These are phyloP conservation scores for Scortum barcoo DNA, from an alignment of 2,113 vertebrate species.

Conservation along the genomic window DNA sequence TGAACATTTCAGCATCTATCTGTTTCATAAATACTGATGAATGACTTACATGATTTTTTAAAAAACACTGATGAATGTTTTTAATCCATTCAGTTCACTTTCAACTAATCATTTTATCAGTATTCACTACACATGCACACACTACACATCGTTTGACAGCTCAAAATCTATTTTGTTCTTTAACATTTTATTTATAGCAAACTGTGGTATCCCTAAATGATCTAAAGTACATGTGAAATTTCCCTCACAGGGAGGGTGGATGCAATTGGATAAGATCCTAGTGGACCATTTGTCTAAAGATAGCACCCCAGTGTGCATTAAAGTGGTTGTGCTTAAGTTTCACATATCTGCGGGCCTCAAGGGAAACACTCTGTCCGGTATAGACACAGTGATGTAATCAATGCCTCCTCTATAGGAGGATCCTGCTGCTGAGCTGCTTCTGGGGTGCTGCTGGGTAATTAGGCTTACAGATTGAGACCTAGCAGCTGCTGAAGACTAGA, in stretches of 20 bases:
- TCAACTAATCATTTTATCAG: not conserved
- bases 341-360: slow-evolving; percentile 37
- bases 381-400: slow-evolving; percentile 68
- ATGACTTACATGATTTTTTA: not conserved
- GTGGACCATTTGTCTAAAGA: slow-evolving; percentile 54
- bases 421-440: slow-evolving; percentile 56
- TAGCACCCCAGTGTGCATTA: slow-evolving; percentile 44
- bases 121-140: not conserved
- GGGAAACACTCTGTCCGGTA: slow-evolving; percentile 49
- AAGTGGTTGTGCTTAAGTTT: slow-evolving; percentile 58
- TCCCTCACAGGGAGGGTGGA: not conserved
- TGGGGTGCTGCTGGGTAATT: slow-evolving; percentile 70
- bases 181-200: not conserved
- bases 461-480: slow-evolving; percentile 71
- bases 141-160: not conserved
- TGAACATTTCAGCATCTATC: not conserved
- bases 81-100: not conserved
- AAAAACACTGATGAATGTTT: not conserved
- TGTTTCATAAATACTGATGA: not conserved
- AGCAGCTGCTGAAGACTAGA: slow-evolving; percentile 67
- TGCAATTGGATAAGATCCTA: slow-evolving; percentile 1
- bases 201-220: not conserved
- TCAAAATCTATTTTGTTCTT: not conserved
- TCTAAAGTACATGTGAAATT: not conserved
- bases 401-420: slow-evolving; percentile 67